A percentile compares a stretch with the other conserved stretches of the same genome.
Conservation (phyloP, 2,113 vertebrate species). For the Lepus europaeus region DNA sequence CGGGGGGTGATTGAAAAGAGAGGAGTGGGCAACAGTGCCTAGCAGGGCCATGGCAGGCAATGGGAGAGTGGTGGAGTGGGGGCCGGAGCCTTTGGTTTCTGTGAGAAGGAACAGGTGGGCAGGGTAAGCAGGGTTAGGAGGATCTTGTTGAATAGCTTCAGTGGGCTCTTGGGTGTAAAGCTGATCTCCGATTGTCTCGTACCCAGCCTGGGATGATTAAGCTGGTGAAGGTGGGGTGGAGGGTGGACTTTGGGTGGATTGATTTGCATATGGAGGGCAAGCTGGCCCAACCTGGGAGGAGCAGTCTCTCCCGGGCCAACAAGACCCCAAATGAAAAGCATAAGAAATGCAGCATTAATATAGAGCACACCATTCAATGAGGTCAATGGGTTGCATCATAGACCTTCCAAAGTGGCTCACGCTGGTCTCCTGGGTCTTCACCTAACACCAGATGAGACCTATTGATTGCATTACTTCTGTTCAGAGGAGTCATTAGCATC, state of each 20-base stretch:
- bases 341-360: neutral
- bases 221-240: neutral
- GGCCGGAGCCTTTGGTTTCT: neutral
- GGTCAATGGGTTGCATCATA: neutral
- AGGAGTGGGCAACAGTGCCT: rapidly evolving
- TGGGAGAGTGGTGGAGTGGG: neutral
- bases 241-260: rapidly evolving
- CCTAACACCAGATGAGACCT: neutral
- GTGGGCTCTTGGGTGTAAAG: neutral
- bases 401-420: neutral
- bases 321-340: neutral
- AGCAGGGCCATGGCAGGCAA: rapidly evolving
- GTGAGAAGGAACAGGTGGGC: too few species aligned
- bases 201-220: neutral
- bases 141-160: neutral
- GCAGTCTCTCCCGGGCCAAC: neutral
- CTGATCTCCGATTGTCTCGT: neutral
- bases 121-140: neutral
- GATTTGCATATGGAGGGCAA: neutral
- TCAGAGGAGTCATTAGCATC: neutral
- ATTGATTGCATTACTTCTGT: neutral
- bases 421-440: neutral
- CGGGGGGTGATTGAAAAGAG: neutral
- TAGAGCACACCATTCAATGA: neutral
- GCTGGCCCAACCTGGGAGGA: neutral